Evolutionary conservation across 2,113 vertebrate species (phyloP).

Genomic region (Myiozetetes cayanensis): DNA sequence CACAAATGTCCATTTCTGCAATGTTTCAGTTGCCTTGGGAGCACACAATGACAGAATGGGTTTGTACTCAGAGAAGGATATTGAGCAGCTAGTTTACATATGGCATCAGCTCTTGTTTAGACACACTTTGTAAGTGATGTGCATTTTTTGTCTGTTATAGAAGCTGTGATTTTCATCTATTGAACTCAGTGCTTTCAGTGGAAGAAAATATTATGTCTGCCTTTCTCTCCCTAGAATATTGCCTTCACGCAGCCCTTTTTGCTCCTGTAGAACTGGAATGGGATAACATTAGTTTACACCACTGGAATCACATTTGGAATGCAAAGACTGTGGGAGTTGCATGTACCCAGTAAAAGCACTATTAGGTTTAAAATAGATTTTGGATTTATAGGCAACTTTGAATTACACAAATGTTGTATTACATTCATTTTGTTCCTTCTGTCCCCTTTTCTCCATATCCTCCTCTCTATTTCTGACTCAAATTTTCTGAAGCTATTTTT

Average conservation of each 20-base stretch:
- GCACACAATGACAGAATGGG: not conserved
- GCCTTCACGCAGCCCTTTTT: not conserved
- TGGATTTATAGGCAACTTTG: not conserved
- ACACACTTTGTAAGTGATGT: not conserved
- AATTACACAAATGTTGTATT: not conserved
- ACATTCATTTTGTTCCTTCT: not conserved
- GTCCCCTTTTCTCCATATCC: not conserved
- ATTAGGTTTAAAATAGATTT: not conserved
- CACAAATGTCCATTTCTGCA: not conserved
- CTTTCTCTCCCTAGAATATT: not conserved
- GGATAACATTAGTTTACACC: not conserved
- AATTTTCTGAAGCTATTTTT: not conserved
- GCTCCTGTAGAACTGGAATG: not conserved
- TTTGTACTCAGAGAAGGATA: not conserved
- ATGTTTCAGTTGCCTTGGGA: not conserved
- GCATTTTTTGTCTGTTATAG: not conserved
- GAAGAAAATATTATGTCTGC: not conserved
- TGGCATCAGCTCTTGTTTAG: not conserved
- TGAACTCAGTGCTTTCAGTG: not conserved
- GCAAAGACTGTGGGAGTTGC: not conserved
- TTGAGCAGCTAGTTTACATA: not conserved
- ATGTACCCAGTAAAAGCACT: not conserved
- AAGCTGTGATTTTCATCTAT: not conserved
- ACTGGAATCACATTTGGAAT: not conserved
- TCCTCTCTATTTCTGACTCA: not conserved